Base-by-base conservation (phyloP, 1,140 invertebrate genomes). In the Drosophila arizonae region DNA sequence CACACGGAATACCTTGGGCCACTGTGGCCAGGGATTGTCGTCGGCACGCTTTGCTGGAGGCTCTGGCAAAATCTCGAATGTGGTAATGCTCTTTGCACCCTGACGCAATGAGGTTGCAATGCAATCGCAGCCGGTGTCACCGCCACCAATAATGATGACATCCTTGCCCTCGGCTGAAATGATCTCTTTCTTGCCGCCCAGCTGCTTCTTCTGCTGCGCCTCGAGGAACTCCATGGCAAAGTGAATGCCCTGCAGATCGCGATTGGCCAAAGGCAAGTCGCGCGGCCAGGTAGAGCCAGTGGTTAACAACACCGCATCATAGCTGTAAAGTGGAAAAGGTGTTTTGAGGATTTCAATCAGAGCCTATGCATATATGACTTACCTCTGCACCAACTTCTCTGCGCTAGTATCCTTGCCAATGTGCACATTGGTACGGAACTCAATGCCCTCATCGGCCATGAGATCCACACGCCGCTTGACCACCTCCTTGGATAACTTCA, bases 61-160 rank as follows among this genome's bases (percentile, higher is more conserved):
- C 86, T 97, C 95, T 0, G 98, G 98, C 48, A 99, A 93, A 85
- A 99, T 99, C 94, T 99, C 99, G 93, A 99, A 99, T 8, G 97
- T 97, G 2, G 97, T 97, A 70, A 99, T 98, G 43, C 95, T 96
- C 84, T 97, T 98, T n/a, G 99, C 99, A 45, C 98, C 98, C 94
- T 99, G 98, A 85, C 99, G 94, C 11, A 99, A 93, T 3, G 98
- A 98, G 2, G 99, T 99, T 43, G 97, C 99, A 92, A 99, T 99
- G 90, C 99, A 99, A 94, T 99, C 99, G 92, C 97, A 98, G 0
- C 99, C 99, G n/a, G 99, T 99, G 92, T 99, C 99, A 28, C 99
- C 99, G 11, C 99, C 99, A 21, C 99, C 99, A 81, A 99, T 98
- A 64, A 99, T 95, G 72, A 99, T 95, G 4, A 99, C 98, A 92